phyloP scores from a whole-genome alignment of 2,888 invertebrate species.

The Antitype chi region DNA sequence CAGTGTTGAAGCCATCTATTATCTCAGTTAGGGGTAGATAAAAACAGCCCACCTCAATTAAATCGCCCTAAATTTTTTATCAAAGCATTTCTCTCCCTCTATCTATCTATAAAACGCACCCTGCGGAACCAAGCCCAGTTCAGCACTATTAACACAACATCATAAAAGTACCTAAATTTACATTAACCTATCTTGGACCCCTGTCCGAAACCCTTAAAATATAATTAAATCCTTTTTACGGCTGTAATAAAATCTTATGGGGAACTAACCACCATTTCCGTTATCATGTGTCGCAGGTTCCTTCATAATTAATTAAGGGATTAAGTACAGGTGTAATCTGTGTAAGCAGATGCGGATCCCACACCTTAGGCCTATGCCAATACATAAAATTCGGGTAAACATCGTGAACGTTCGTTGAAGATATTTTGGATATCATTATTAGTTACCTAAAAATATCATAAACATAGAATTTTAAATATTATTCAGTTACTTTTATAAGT shows the following conservation, averaged over 20 bases:
- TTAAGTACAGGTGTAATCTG: conserved; percentile 65
- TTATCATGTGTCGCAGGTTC: conserved; percentile 73
- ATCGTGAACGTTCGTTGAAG: neutral
- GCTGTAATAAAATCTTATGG: conserved; percentile 69
- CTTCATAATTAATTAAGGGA: conserved; percentile 73
- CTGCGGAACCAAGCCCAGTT: conserved; percentile 55
- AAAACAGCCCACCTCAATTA: conserved; percentile 35
- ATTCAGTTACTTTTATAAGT: neutral
- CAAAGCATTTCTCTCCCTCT: conserved; percentile 43
- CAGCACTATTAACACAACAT: conserved; percentile 67
- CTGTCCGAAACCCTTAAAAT: conserved; percentile 64
- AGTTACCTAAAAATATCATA: neutral
- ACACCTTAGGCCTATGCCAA: conserved; percentile 27
- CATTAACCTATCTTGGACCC: conserved; percentile 65
- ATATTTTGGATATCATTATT: neutral
- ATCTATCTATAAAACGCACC: conserved; percentile 61
- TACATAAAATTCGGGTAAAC: neutral
- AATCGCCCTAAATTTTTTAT: conserved; percentile 51
- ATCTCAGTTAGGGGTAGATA: conserved; percentile 29
- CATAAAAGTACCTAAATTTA: conserved; percentile 65
- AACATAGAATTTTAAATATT: neutral
- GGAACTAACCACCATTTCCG: conserved; percentile 70
- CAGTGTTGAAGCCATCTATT: conserved; percentile 1
- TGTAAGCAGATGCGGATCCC: conserved; percentile 63
- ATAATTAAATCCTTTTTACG: conserved; percentile 74